phyloP scores from a whole-genome alignment of 2,797 vertebrate genomes.

The Hyperoplus immaculatus region DNA sequence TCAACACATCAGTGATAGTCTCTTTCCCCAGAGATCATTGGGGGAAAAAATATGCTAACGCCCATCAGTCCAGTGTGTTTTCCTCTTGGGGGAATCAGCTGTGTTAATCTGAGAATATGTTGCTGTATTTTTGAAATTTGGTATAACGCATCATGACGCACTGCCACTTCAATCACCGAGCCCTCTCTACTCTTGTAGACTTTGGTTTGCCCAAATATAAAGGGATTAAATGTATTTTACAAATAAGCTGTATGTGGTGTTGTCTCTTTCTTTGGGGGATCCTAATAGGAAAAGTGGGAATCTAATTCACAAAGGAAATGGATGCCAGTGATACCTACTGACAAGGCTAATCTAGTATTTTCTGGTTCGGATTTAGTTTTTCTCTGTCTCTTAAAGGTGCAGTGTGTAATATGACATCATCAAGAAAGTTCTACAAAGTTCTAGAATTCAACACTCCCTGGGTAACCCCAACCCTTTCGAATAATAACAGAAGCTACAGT shows the following conservation, averaged over 20 bases:
- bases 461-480: no score
- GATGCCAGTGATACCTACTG: no score
- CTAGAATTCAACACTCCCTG: no score
- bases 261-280: constrained; percentile 19
- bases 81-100: background rate
- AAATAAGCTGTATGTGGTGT: constrained; percentile 65
- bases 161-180: constrained; percentile 58
- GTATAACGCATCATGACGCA: constrained; percentile 15
- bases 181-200: constrained; percentile 64
- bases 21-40: background rate
- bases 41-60: background rate
- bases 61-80: background rate
- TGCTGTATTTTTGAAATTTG: constrained; percentile 36
- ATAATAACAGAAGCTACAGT: no score
- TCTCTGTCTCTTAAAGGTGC: no score
- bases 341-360: no score
- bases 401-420: no score
- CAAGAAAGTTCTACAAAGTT: no score
- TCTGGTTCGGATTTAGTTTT: no score
- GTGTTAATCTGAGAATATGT: constrained; percentile 6
- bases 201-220: constrained; percentile 84
- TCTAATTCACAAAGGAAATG: no score
- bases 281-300: background rate
- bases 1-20: background rate
- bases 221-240: constrained; percentile 90